Conservation (phyloP, 2,113 vertebrate species). For the Speoplatyrhinus poulsoni region DNA sequence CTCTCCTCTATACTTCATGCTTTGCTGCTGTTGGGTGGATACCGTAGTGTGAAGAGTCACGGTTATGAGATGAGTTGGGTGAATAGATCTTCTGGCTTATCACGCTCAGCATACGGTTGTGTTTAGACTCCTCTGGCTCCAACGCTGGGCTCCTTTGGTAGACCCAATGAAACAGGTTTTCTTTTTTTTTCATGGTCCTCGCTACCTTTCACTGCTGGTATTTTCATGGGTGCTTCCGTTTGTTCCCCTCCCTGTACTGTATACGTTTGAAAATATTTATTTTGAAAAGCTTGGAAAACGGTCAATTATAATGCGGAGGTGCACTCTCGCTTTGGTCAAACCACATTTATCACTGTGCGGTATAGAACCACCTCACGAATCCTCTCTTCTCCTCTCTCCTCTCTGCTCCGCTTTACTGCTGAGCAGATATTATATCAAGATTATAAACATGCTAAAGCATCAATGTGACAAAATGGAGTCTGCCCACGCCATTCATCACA, state of each 20-base stretch:
- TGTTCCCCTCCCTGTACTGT: constrained; percentile 5
- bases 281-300: not conserved
- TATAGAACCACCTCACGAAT: not conserved
- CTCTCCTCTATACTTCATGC: constrained; percentile 5
- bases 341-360: not conserved
- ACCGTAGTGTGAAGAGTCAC: constrained; percentile 40
- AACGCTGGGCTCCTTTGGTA: constrained; percentile 58
- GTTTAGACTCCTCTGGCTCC: constrained; percentile 57
- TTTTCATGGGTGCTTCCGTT: too few species aligned
- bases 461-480: constrained; percentile 15
- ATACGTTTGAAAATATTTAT: constrained; percentile 18
- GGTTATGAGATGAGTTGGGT: constrained; percentile 41
- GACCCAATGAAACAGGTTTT: constrained; percentile 40
- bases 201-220: constrained; percentile 25
- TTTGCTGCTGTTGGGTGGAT: constrained; percentile 23
- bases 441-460: constrained; percentile 30
- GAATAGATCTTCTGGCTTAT: constrained; percentile 62
- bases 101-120: constrained; percentile 56
- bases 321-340: constrained; percentile 10
- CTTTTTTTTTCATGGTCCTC: constrained; percentile 32
- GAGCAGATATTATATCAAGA: constrained; percentile 11
- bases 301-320: not conserved
- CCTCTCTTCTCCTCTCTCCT: constrained; percentile 3
- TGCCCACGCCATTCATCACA: constrained; percentile 12
- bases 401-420: not conserved